A percentile compares a stretch with the other conserved stretches of the same genome.
Evolutionary conservation across 2,888 invertebrate genomes (phyloP).

Genomic region (Apamea monoglypha): DNA sequence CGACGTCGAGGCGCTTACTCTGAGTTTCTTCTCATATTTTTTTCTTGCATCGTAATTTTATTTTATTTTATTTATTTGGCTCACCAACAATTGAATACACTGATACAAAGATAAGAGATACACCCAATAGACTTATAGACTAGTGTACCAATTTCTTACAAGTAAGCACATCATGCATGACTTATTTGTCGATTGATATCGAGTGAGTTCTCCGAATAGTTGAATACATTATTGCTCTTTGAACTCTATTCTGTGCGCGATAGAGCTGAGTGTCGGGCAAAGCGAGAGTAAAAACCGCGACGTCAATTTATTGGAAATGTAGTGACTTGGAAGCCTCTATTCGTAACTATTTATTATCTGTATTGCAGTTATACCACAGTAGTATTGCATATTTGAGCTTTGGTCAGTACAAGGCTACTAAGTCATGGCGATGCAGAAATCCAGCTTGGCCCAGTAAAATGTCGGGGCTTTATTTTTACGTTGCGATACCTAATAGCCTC

Average conservation of each 20-base stretch:
- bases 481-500: background rate
- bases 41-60: background rate
- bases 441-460: too few relatives aligned
- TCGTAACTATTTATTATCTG: background rate
- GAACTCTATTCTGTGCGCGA: slow-evolving; percentile 8
- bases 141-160: too few relatives aligned
- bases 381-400: slow-evolving; percentile 8
- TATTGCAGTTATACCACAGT: background rate
- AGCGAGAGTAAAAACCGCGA: slow-evolving; percentile 3
- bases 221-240: background rate
- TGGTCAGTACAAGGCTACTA: slow-evolving; percentile 9
- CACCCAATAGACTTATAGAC: too few relatives aligned
- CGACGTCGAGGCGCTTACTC: background rate
- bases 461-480: background rate
- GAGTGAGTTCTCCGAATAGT: too few relatives aligned
- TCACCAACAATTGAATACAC: too few relatives aligned
- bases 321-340: background rate
- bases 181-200: too few relatives aligned
- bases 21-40: background rate
- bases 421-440: background rate
- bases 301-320: background rate
- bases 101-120: too few relatives aligned
- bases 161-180: too few relatives aligned
- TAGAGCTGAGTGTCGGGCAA: background rate
- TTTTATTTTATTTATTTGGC: too few relatives aligned